These are phyloP conservation scores for Psammodynastes pulverulentus DNA, from an alignment of 2,113 vertebrate species.

Conservation along the genomic window DNA sequence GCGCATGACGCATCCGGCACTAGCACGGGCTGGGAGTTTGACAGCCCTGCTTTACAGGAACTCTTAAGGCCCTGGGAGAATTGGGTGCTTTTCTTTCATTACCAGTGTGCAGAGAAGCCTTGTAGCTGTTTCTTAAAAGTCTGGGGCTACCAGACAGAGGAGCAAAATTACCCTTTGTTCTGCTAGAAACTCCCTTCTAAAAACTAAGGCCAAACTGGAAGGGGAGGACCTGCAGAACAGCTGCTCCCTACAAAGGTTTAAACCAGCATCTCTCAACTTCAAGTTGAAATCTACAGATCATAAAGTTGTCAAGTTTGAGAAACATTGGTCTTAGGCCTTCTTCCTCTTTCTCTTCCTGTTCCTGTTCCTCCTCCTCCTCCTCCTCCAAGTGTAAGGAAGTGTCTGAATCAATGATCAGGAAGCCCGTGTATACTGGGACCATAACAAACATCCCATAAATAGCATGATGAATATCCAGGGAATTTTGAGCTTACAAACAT, in stretches of 20 bases:
- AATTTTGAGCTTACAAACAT: no score
- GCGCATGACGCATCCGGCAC: no score
- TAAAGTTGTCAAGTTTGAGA: background rate
- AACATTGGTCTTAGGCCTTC: background rate
- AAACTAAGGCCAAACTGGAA: background rate
- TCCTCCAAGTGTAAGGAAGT: no score
- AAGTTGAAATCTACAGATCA: background rate
- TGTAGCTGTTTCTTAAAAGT: background rate
- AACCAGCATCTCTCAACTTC: background rate
- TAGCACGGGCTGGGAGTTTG: no score
- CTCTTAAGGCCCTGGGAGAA: background rate
- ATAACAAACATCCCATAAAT: no score
- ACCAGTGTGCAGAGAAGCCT: background rate
- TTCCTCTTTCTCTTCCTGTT: background rate
- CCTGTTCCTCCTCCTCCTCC: no score
- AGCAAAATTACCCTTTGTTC: background rate
- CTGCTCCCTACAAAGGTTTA: background rate
- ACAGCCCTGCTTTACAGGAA: background rate
- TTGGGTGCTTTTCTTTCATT: background rate
- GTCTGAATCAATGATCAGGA: no score
- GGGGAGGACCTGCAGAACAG: background rate
- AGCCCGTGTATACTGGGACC: no score
- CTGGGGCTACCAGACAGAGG: background rate
- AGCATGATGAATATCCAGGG: no score
- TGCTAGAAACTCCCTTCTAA: background rate